Base-by-base conservation (phyloP, 2,888 invertebrate species). In the Standfussiana lucernea region DNA sequence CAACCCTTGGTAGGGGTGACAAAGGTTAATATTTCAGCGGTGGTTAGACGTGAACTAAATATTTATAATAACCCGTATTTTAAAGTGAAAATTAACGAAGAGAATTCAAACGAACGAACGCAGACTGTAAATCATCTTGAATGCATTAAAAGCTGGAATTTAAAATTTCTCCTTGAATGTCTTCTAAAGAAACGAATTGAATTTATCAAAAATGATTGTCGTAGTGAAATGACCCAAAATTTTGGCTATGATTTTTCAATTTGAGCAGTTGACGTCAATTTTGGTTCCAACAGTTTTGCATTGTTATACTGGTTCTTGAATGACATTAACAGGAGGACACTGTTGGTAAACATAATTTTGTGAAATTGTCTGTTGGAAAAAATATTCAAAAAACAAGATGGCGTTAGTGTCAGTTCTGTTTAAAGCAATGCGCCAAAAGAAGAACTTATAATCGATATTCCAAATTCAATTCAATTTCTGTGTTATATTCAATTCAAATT, bases 1-100 rank as follows among this genome's bases (percentile, higher is more conserved):
- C 40, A 50, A 65, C 80, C 77, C 47, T 64, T 28, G 37, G n/a
- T 28, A 45, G 15, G n/a, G 79, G 76, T 77, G 71, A 71, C 40
- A 61, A 47, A 61, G 71, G 71, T 77, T 70, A 77, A 61, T 70
- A 79, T 42, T 70, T 71, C 47, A 69, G 32, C 37, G 1, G 40
- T 28, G 47, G 69, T 47, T 59, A 24, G 8, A 70, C n/a, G 70
- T 79, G 59, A 75, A 3, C 35, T 15, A 75, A 62, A 62, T 76
- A 64, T 64, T 40, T n/a, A 18, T 40, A 40, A 40, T 15, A 53
- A 42, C 6, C 11, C 45, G 18, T 45, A 37, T 35, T 64, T 40
- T 28, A 35, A 68, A 69, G 40, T 28, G 2, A 28, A 79, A 77
- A 61, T 13, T 11, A 28, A 28, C 42, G 11, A 13, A 42, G 1